A percentile compares a stretch with the other conserved stretches of the same genome.
Conservation (phyloP, 1,140 invertebrate species). For the fruit fly (Drosophila melanogaster) region DNA sequence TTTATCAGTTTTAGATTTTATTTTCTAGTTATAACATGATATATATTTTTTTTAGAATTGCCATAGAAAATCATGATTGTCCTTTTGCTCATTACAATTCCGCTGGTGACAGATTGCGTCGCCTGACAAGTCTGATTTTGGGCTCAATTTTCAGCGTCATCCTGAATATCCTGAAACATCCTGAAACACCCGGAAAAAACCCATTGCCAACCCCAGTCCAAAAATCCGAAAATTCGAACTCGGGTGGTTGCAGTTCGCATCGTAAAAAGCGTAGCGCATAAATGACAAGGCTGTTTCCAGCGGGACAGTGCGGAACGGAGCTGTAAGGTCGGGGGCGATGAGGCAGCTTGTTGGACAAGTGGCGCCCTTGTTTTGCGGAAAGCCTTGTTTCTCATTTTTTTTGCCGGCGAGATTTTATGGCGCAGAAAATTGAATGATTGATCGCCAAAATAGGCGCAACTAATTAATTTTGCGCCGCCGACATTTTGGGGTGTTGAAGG, state of each 20-base stretch:
- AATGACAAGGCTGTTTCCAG: slow-evolving; percentile 64
- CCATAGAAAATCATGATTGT: slow-evolving; percentile 17
- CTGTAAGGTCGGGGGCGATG: slow-evolving; percentile 19
- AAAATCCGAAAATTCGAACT: slow-evolving; percentile 1
- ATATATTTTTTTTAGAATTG: slow-evolving; percentile 2
- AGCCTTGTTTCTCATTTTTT: slow-evolving; percentile 32
- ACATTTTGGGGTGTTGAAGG: slow-evolving; percentile 46
- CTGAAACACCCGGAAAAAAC: neutral
- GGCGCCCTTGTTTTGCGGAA: slow-evolving; percentile 51
- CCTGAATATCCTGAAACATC: slow-evolving; percentile 1
- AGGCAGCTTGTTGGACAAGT: slow-evolving; percentile 58
- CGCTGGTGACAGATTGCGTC: slow-evolving; percentile 66
- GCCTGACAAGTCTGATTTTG: slow-evolving; percentile 12
- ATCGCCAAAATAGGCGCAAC: slow-evolving; percentile 78
- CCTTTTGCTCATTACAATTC: slow-evolving; percentile 36
- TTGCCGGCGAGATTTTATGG: slow-evolving; percentile 65
- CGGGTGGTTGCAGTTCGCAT: slow-evolving; percentile 36
- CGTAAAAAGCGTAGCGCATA: slow-evolving; percentile 66
- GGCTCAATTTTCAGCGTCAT: neutral
- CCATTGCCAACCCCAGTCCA: slow-evolving; percentile 1
- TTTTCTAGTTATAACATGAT: too few species aligned
- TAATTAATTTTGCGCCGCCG: slow-evolving; percentile 67
- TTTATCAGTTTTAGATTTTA: too few species aligned
- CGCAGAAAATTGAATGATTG: slow-evolving; percentile 81
- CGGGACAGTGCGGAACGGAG: slow-evolving; percentile 23